Evolutionary conservation across 2,888 invertebrate species (phyloP), one percentile per base, ranked within the genome.

Genomic region (Lasioglossum figueresi): DNA sequence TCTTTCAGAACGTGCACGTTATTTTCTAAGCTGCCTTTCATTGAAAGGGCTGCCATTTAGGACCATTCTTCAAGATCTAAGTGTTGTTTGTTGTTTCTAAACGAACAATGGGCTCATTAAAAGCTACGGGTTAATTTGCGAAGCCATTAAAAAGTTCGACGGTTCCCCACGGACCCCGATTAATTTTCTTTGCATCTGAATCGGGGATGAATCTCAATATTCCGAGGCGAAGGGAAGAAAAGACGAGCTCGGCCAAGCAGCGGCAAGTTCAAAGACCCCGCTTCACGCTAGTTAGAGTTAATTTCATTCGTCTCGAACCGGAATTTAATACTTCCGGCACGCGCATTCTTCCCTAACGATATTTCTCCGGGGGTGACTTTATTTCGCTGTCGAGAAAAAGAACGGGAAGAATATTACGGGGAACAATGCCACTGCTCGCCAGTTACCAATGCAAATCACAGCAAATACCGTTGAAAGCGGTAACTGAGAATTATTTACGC

Each of bases 291-390:
- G 76, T 84, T 52, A 80, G 27, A 85, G 75, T 82, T 82, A 73
- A 83, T 78, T 82, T 86, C 84, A 27, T 78, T 34, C 70, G 73
- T 76, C 27, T 37, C 76, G 52, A 63, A 71, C 66, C 56, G 83
- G 88, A 88, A 89, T 90, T 90, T 89, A 88, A 89, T 89, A 90
- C 76, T 81, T 80, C 79, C 74, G 79, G 63, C 82, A 81, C 63
- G 66, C 79, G 82, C 83, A 85, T 88, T 82, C 86, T 77, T 75
- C 37, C 74, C 75, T 75, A 83, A 89, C 82, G 79, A 85, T 89
- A 83, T 88, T 74, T 79, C 68, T 37, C 63, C n/a, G 68, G 34
- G 68, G 34, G 76, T 31, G 71, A 77, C 84, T 89, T 84, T 84
- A 89, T 82, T 82, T 74, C 34, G 66, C 31, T 16, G 31, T 4